Evolutionary conservation across 2,113 vertebrate genomes (phyloP).

Genomic region (Natator depressus): DNA sequence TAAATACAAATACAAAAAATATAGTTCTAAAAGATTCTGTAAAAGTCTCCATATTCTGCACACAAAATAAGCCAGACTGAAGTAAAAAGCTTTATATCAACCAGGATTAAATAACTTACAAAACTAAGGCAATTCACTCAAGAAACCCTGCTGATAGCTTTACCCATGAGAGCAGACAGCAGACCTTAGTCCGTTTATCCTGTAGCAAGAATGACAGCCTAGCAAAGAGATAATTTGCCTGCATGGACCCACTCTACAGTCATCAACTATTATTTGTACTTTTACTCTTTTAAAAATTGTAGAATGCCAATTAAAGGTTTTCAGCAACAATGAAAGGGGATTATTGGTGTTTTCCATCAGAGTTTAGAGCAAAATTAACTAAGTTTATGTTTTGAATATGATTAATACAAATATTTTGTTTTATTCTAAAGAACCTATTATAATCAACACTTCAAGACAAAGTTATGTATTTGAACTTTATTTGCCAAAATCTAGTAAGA

Average conservation of each 20-base stretch:
- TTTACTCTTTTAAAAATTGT: background rate
- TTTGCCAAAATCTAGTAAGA: too few species aligned
- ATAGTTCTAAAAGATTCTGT: background rate
- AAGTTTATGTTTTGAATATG: background rate
- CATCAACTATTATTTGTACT: background rate
- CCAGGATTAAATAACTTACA: background rate
- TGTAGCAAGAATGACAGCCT: background rate
- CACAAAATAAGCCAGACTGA: background rate
- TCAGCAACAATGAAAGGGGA: constrained; percentile 4
- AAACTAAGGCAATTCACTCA: background rate
- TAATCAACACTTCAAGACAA: background rate
- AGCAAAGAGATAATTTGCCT: background rate
- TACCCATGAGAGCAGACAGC: background rate
- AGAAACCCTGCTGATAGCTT: too few species aligned
- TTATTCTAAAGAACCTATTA: background rate
- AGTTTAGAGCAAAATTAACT: background rate
- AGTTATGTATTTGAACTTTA: background rate
- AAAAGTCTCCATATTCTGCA: background rate
- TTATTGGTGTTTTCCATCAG: background rate
- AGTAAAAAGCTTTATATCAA: background rate
- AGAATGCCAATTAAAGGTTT: background rate
- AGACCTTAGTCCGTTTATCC: background rate
- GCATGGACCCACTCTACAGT: background rate
- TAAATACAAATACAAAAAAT: background rate
- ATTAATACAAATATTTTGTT: background rate